Evolutionary conservation across 2,888 invertebrate genomes (phyloP).

Genomic region (Tryphoninae sp.): DNA sequence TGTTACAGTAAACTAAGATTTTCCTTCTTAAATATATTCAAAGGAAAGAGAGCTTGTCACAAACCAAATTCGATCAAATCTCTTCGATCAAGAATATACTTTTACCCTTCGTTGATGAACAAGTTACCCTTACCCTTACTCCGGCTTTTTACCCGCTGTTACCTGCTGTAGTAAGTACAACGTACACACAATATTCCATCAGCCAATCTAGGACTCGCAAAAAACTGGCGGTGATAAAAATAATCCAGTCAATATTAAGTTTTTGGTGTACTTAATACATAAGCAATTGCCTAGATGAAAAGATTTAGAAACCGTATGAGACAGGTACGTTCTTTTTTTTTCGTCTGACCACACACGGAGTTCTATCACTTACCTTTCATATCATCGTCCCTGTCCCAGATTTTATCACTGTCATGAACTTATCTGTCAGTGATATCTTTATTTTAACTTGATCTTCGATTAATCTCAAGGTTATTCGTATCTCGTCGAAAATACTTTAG

Average conservation of each 20-base stretch:
- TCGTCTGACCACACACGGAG: neutral
- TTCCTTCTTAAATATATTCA: no score
- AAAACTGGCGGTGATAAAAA: neutral
- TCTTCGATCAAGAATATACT: neutral
- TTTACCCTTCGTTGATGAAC: neutral
- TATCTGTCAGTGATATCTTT: neutral
- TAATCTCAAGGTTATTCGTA: neutral
- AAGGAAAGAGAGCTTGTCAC: no score
- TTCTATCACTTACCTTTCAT: neutral
- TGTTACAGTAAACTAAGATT: slow-evolving; percentile 43
- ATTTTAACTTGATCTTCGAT: neutral
- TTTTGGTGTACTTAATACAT: no score
- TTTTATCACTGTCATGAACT: neutral
- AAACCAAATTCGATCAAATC: neutral
- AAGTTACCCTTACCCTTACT: neutral
- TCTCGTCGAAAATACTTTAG: neutral
- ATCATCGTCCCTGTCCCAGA: neutral
- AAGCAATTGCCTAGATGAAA: neutral
- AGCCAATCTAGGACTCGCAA: neutral
- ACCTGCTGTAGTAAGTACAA: neutral
- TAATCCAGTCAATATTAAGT: neutral
- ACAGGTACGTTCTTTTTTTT: neutral
- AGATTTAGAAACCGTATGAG: neutral
- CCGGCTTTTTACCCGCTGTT: neutral
- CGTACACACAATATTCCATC: neutral